Evolutionary conservation across 1,140 invertebrate genomes (phyloP).

Genomic region (Zaprionus nigranus): DNA sequence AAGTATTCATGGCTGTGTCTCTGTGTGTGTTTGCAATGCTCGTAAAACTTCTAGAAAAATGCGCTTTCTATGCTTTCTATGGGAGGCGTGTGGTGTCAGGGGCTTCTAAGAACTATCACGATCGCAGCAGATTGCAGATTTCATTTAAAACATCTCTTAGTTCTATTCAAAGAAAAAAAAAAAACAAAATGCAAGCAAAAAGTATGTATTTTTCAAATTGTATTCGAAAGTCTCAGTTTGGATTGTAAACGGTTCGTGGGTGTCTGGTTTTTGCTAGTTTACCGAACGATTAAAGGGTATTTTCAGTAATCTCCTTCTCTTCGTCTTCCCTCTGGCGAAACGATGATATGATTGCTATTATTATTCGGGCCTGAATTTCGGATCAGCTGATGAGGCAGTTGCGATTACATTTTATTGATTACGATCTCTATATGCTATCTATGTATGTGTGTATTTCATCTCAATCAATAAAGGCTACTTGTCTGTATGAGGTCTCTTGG

Average conservation of each 20-base stretch:
- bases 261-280: background rate
- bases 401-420: constrained; percentile 28
- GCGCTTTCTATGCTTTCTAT: constrained; percentile 39
- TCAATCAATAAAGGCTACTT: constrained; percentile 8
- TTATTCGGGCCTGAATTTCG: background rate
- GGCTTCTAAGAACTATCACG: constrained; percentile 44
- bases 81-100: background rate
- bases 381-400: constrained; percentile 54
- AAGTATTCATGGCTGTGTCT: constrained; percentile 14
- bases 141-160: constrained; percentile 19
- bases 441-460: background rate
- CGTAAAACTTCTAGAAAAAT: constrained; percentile 77
- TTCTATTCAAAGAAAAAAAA: constrained; percentile 26
- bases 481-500: constrained; percentile 40
- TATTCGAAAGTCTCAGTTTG: constrained; percentile 67
- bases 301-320: background rate
- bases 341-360: constrained; percentile 5
- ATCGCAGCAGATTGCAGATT: constrained; percentile 29
- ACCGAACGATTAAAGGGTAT: background rate
- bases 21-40: constrained; percentile 20
- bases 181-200: constrained; percentile 18
- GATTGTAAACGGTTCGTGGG: constrained; percentile 57
- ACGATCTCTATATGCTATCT: background rate
- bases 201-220: constrained; percentile 48
- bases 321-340: background rate